Percentiles rank a stretch among this genome's conserved stretches.
Conservation (phyloP, 2,888 invertebrate genomes). For the Rhaphigaster nebulosa region DNA sequence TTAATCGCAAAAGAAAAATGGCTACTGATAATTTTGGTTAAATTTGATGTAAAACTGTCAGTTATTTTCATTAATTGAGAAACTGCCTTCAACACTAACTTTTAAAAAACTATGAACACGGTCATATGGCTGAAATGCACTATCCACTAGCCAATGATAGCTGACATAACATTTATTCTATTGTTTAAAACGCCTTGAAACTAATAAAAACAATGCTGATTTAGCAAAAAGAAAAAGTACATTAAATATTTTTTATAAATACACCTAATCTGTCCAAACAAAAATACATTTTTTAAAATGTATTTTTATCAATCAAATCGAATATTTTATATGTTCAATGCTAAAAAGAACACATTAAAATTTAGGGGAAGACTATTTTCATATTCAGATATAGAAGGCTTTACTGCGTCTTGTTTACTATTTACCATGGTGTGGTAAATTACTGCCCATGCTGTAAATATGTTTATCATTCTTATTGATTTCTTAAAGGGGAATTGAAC, state of each 20-base stretch:
- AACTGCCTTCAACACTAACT: neutral
- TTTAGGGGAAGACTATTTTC: neutral
- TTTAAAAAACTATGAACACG: neutral
- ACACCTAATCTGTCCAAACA: too few relatives aligned
- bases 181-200: neutral
- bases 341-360: neutral
- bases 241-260: too few relatives aligned
- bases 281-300: too few relatives aligned
- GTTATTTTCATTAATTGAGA: neutral
- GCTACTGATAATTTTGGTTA: neutral
- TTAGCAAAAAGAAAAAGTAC: too few relatives aligned
- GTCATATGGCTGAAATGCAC: neutral
- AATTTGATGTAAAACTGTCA: neutral
- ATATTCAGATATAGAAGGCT: neutral
- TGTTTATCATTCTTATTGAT: neutral
- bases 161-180: neutral
- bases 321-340: neutral
- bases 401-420: conserved; percentile 11
- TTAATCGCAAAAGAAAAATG: neutral
- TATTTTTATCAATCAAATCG: neutral
- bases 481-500: neutral
- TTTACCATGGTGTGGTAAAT: neutral
- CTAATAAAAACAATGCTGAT: too few relatives aligned
- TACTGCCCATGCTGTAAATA: neutral
- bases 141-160: neutral